Percentiles rank a stretch among this genome's conserved stretches.
Conservation (phyloP, 2,797 vertebrate genomes). For the Gobionotothen gibberifrons region DNA sequence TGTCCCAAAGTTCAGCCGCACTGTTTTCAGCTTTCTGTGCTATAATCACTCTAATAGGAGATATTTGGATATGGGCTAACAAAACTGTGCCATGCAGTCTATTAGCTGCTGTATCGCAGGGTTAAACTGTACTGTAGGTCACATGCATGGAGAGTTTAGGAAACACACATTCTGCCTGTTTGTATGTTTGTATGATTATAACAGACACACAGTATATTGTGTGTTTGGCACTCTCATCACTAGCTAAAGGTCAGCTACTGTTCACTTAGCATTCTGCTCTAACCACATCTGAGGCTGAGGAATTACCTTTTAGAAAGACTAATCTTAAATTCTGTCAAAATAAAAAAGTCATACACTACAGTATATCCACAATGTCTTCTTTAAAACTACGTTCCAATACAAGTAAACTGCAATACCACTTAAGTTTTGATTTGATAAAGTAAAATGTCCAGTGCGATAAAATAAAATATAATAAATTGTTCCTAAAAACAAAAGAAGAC, state of each 20-base stretch:
- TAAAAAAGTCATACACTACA: too few species aligned
- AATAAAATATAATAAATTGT: too few species aligned
- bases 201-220: not conserved
- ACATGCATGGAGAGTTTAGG: not conserved
- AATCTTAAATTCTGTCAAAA: too few species aligned
- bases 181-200: slow-evolving; percentile 4
- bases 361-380: too few species aligned
- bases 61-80: not conserved
- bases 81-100: not conserved
- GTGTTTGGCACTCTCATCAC: not conserved
- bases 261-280: not conserved
- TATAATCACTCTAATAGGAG: slow-evolving; percentile 14
- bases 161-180: slow-evolving; percentile 12
- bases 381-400: too few species aligned
- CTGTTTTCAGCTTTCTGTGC: not conserved
- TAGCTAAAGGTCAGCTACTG: too few species aligned
- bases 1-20: slow-evolving; percentile 27
- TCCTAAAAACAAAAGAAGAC: too few species aligned
- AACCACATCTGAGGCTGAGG: not conserved
- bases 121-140: not conserved
- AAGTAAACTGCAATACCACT: too few species aligned
- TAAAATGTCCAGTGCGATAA: too few species aligned
- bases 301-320: not conserved
- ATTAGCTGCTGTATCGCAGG: not conserved
- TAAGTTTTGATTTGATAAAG: too few species aligned